phyloP scores from a whole-genome alignment of 2,888 invertebrate species.

The Synanthedon andrenaeformis region DNA sequence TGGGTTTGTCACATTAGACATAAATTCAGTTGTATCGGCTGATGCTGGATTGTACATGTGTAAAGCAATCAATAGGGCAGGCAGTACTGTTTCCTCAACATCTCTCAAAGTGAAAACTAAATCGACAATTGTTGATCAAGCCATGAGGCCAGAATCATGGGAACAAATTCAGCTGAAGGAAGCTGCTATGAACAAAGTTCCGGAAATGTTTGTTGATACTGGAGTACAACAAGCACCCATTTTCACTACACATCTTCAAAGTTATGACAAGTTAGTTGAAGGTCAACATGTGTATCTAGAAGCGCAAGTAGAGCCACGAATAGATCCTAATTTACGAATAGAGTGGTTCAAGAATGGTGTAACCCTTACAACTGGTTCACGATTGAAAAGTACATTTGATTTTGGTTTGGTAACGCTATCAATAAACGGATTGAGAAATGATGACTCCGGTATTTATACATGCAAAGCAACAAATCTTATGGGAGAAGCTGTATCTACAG shows the following conservation, averaged over 20 bases:
- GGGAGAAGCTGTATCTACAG: constrained; percentile 95
- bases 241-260: constrained; percentile 92
- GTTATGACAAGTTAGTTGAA: constrained; percentile 85
- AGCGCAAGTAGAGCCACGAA: constrained; percentile 91
- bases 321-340: constrained; percentile 87
- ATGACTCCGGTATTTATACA: constrained; percentile 95
- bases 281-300: constrained; percentile 89
- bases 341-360: constrained; percentile 96
- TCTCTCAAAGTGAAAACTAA: constrained; percentile 89
- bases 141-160: constrained; percentile 92
- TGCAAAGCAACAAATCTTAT: constrained; percentile 93
- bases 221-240: constrained; percentile 92
- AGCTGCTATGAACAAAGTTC: constrained; percentile 90
- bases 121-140: constrained; percentile 83
- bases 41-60: constrained; percentile 95
- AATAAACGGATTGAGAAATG: constrained; percentile 85
- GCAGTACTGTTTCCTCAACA: constrained; percentile 93
- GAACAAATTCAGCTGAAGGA: constrained; percentile 92
- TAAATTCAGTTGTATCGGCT: constrained; percentile 86
- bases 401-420: constrained; percentile 96
- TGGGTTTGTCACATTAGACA: constrained; percentile 93
- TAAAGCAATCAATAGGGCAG: constrained; percentile 92
- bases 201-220: constrained; percentile 87
- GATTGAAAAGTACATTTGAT: constrained; percentile 94
- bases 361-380: constrained; percentile 85